Percentiles rank a stretch among this genome's conserved stretches.
These are phyloP conservation scores for Ispidina picta DNA, from an alignment of 2,797 vertebrate species.

Conservation along the genomic window DNA sequence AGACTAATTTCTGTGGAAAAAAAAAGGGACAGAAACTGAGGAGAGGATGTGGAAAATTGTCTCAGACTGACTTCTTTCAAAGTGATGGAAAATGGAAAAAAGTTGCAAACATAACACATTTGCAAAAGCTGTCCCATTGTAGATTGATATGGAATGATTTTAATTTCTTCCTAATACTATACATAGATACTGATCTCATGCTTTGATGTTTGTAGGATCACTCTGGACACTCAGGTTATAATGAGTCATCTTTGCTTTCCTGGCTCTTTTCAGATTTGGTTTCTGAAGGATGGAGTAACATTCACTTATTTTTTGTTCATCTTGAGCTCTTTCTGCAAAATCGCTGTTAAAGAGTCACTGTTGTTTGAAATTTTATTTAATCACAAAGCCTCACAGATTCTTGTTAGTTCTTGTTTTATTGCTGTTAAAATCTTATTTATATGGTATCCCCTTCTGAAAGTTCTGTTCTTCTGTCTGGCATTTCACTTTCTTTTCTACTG, in stretches of 20 bases:
- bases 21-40: background rate
- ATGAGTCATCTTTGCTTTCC: background rate
- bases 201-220: background rate
- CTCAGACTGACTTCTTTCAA: background rate
- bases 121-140: background rate
- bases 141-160: background rate
- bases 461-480: background rate
- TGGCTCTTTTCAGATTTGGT: background rate
- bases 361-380: background rate
- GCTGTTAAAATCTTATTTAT: background rate
- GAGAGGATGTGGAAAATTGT: background rate
- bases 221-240: background rate
- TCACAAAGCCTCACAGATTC: background rate
- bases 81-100: background rate
- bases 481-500: slow-evolving; percentile 15
- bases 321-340: background rate
- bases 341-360: background rate
- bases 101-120: background rate
- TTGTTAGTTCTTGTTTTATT: background rate
- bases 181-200: background rate
- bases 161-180: background rate
- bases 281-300: background rate
- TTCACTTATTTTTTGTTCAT: background rate
- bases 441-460: background rate
- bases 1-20: background rate